Percentiles rank a stretch among this genome's conserved stretches.
phyloP scores from a whole-genome alignment of 92 coral and sea anemone species.

The Palythoa grandiflora region DNA sequence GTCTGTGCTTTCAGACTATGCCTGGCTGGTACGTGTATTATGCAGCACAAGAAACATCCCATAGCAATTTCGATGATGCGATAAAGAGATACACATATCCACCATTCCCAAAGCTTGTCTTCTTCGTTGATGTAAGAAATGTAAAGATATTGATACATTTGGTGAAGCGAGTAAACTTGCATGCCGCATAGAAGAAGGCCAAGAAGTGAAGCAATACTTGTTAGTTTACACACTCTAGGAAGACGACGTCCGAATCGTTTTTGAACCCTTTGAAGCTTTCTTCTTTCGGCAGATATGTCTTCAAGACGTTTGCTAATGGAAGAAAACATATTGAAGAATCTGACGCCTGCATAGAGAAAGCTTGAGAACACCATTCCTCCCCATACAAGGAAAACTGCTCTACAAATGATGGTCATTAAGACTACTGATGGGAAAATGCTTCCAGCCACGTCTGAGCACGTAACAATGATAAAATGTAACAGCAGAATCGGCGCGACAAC shows the following conservation, averaged over 20 bases:
- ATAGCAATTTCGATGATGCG: slow-evolving; percentile 37
- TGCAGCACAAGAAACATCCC: slow-evolving; percentile 37
- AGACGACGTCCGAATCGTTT: not conserved
- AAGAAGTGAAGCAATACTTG: slow-evolving; percentile 16
- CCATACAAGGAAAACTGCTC: slow-evolving; percentile 19
- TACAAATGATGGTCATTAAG: slow-evolving; percentile 4
- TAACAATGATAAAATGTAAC: slow-evolving; percentile 10
- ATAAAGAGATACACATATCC: slow-evolving; percentile 37
- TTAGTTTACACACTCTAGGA: slow-evolving; percentile 27
- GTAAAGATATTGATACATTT: slow-evolving; percentile 2
- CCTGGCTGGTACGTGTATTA: slow-evolving; percentile 19
- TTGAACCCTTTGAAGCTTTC: slow-evolving; percentile 21
- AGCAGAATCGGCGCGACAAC: slow-evolving; percentile 11
- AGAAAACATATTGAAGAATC: slow-evolving; percentile 17
- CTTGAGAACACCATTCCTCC: slow-evolving; percentile 21
- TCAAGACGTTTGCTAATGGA: not conserved
- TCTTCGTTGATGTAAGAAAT: slow-evolving; percentile 12
- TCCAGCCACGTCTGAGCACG: slow-evolving; percentile 13
- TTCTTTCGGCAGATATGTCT: slow-evolving; percentile 11
- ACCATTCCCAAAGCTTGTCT: slow-evolving; percentile 38
- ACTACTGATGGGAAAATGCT: slow-evolving; percentile 6
- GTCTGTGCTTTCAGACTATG: not conserved
- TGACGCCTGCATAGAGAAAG: slow-evolving; percentile 34
- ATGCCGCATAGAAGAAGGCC: slow-evolving; percentile 16
- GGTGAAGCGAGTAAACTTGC: slow-evolving; percentile 33